Base-by-base conservation (phyloP, 2,113 vertebrate genomes). In the Leptocoma aspasia region DNA sequence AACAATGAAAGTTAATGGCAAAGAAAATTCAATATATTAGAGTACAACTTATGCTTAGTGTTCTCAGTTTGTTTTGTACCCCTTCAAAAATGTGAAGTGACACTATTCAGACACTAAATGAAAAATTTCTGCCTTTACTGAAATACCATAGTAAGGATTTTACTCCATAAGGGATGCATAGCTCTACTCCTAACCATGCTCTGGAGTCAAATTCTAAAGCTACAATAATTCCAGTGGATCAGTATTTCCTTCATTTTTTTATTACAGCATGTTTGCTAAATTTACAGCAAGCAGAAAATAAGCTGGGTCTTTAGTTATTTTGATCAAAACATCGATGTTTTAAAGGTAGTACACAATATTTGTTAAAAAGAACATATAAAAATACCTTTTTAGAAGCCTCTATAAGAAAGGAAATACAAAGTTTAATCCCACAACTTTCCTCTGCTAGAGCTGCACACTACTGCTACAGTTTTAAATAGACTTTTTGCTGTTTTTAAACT, bases 391-490 rank as follows among this genome's bases (percentile, higher is more conserved):
- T 98, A 98, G 97, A 98, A 98, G 97, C 98, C 95, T 98, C 97
- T 98, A 98, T 98, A 98, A 98, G 98, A 98, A 98, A 98, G 97
- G 97, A 98, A 98, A 98, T 98, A 98, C 98, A 98, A 98, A 98
- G 98, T 98, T 98, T 97, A 98, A 98, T 96, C 98, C 97, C 98
- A 98, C 98, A 98, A 98, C 97, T 98, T 98, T 98, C 97, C 97
- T 98, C 96, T 97, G 96, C 97, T 98, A 98, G 97, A 98, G 97
- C 97, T 98, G 98, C 97, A 97, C 96, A 53, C 97, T 98, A 98
- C 97, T 96, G 96, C 98, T 98, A 98, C 98, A 98, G 91, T 97
- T 98, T 98, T 98, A 97, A 98, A 98, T 98, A 98, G 96, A 97
- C 96, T 96, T 98, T 94, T 93, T 96, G 96, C 95, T 94, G 95